phyloP scores from a whole-genome alignment of 1,140 invertebrate genomes.

The Asobara japonica region DNA sequence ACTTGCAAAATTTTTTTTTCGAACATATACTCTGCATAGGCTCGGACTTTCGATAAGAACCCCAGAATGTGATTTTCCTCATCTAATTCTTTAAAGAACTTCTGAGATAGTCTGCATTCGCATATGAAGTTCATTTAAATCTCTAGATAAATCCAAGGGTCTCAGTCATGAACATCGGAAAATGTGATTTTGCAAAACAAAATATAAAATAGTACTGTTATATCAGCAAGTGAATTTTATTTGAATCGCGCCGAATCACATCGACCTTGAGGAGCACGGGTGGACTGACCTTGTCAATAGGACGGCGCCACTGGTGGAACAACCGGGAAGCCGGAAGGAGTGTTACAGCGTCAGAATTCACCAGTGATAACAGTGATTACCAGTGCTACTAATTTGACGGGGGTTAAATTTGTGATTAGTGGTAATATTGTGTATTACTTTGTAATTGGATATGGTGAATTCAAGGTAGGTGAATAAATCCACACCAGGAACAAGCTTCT shows the following conservation, averaged over 20 bases:
- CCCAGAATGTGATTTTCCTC: too few relatives aligned
- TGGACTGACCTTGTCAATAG: constrained; percentile 33
- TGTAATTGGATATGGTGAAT: not conserved
- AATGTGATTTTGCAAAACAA: too few relatives aligned
- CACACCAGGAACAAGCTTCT: too few relatives aligned
- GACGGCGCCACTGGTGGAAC: constrained; percentile 25
- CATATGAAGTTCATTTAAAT: too few relatives aligned
- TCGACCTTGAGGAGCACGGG: constrained; percentile 26
- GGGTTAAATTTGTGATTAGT: not conserved
- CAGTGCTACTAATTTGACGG: not conserved
- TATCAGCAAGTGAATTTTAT: not conserved
- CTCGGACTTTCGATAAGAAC: too few relatives aligned
- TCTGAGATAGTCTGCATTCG: too few relatives aligned
- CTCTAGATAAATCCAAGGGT: too few relatives aligned
- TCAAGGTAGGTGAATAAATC: not conserved
- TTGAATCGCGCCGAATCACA: constrained; percentile 4
- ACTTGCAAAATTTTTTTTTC: too few relatives aligned
- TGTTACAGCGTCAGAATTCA: not conserved
- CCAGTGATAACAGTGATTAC: not conserved
- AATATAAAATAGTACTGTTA: too few relatives aligned
- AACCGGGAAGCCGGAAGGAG: constrained; percentile 19
- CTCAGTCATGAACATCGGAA: too few relatives aligned
- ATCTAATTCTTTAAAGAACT: too few relatives aligned
- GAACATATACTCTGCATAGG: too few relatives aligned
- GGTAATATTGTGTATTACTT: not conserved